Percentiles rank a stretch among this genome's conserved stretches.
Conservation (phyloP, 2,113 vertebrate species). For the Aphyosemion australe region DNA sequence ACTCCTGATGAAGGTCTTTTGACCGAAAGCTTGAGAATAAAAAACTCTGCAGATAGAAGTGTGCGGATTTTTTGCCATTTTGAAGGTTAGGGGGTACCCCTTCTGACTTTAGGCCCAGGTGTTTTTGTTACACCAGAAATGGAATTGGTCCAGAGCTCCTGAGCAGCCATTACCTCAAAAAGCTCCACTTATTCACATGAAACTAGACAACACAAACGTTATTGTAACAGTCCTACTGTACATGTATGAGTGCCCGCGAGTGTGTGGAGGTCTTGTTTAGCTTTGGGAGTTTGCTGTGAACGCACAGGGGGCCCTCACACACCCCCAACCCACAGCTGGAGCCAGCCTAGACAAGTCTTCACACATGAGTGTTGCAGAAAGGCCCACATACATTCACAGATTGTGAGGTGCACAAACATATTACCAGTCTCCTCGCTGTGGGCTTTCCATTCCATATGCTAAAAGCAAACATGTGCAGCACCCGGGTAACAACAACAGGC, state of each 20-base stretch:
- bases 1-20: too few relatives aligned
- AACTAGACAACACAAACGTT: conserved; percentile 1
- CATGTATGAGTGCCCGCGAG: conserved; percentile 22
- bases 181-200: conserved; percentile 1
- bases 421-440: conserved; percentile 14
- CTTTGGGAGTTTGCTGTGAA: conserved; percentile 67
- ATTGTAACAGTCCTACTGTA: conserved; percentile 18
- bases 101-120: neutral
- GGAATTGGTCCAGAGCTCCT: neutral
- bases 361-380: conserved; percentile 54
- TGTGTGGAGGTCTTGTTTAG: conserved; percentile 48
- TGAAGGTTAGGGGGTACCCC: too few relatives aligned
- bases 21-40: too few relatives aligned
- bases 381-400: conserved; percentile 38
- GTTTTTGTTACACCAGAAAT: neutral
- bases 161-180: too few relatives aligned
- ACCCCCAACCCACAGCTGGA: conserved; percentile 55
- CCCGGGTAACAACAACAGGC: conserved; percentile 64
- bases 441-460: conserved; percentile 42
- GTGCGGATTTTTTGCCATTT: too few relatives aligned
- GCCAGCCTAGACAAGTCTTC: conserved; percentile 53
- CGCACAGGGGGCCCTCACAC: conserved; percentile 26
- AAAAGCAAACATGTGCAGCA: conserved; percentile 40
- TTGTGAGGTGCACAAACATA: conserved; percentile 26
- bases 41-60: too few relatives aligned